Evolutionary conservation across 2,888 invertebrate species (phyloP).

Genomic region (Melinopterus prodromus): DNA sequence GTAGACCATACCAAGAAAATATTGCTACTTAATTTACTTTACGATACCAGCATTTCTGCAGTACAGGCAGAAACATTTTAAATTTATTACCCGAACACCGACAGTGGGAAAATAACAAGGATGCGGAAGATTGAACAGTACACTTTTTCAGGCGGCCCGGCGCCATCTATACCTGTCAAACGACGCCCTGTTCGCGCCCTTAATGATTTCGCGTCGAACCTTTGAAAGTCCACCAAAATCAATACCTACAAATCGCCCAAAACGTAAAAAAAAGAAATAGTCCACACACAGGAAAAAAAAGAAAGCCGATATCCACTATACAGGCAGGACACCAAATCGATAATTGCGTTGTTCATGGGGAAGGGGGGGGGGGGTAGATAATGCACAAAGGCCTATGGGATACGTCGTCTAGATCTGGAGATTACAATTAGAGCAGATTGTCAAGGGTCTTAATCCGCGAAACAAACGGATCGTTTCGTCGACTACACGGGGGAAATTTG

Average conservation of each 20-base stretch:
- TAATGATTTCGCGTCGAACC: neutral
- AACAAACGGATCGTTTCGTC: neutral
- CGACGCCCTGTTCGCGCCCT: neutral
- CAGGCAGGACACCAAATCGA: neutral
- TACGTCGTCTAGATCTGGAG: neutral
- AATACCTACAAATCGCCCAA: neutral
- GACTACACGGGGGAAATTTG: neutral
- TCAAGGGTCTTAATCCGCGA: neutral
- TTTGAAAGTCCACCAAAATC: neutral
- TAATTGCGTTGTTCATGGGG: neutral
- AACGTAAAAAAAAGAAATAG: neutral
- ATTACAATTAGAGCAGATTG: neutral
- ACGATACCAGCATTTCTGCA: neutral
- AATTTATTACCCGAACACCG: neutral
- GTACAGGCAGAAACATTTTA: neutral
- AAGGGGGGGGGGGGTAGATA: neutral
- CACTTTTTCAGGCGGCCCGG: neutral
- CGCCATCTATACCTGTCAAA: neutral
- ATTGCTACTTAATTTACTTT: neutral
- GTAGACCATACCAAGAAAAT: neutral
- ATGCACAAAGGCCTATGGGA: neutral
- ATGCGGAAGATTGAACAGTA: constrained; percentile 4
- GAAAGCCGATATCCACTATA: neutral
- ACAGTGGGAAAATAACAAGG: neutral
- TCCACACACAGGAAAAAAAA: neutral